phyloP scores from a whole-genome alignment of 1,140 invertebrate genomes.

The Macrosteles quadrilineatus region DNA sequence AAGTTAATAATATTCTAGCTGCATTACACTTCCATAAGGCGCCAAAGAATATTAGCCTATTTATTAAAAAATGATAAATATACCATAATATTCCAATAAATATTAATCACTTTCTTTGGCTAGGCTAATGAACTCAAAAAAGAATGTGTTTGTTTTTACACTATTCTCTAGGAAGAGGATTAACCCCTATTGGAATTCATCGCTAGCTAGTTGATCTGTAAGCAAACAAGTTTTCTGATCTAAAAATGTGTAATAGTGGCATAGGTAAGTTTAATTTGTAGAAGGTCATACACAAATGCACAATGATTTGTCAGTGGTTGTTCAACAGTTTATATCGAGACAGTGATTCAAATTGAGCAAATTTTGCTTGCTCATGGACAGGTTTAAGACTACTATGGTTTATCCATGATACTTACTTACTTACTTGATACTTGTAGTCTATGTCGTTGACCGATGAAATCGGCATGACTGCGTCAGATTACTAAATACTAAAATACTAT shows the following conservation, averaged over 20 bases:
- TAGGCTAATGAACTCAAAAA: background rate
- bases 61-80: background rate
- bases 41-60: background rate
- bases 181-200: no score
- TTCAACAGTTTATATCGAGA: background rate
- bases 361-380: background rate
- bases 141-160: no score
- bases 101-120: background rate
- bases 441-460: no score
- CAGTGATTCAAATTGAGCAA: background rate
- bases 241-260: no score
- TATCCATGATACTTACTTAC: background rate
- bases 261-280: no score
- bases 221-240: no score
- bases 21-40: background rate
- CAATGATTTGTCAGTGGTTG: background rate
- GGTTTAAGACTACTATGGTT: background rate
- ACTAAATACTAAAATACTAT: no score
- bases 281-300: background rate
- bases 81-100: background rate
- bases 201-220: no score
- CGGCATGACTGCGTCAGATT: no score
- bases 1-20: background rate
- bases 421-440: no score
- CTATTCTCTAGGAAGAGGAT: no score